Base-by-base conservation (phyloP, 2,113 vertebrate species). In the Sebastes schlegelii region DNA sequence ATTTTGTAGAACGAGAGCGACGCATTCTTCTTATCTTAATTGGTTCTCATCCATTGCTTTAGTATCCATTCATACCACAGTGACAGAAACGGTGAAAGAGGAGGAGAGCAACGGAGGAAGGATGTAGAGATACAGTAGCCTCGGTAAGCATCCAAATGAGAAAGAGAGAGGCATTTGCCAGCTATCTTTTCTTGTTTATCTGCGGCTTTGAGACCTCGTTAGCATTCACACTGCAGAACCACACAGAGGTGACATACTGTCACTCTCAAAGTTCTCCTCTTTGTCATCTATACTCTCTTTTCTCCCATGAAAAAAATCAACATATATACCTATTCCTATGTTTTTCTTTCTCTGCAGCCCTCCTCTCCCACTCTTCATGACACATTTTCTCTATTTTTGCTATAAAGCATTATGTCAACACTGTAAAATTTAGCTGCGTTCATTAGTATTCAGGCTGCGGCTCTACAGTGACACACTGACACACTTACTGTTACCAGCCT, bases 151-250 rank as follows among this genome's bases (percentile, higher is more conserved):
- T 81, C 58, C 43, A 70, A 81, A 83, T 54, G 9, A 68, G 58
- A 73, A 23, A 19, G 45, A 23, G 12, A 52, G 12, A 67, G 42
- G 46, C 78, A 80, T 88, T 66, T 75, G 61, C 62, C 57, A 60
- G 73, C 62, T 48, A 71, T 75, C 74, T 86, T 58, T 79, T 83
- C 26, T 77, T 77, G 78, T 91, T 88, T 83, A 79, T 78, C 45
- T 82, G 2, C 5, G 13, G 42, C 74, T 68, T 87, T 17, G 26
- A 86, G 61, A 65, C 64, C 57, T 83, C 12, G 70, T 92, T 89
- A 88, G 79, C 79, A 78, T 84, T 68, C 67, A 81, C 45, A 2
- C 79, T 78, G 42, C 64, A 85, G 76, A 80, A 70, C 66, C 65
- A 69, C 81, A 72, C 64, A 55, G n/a, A 81, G 63, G 63, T 72